These are phyloP conservation scores for Nephila pilipes DNA, from an alignment of 1,140 invertebrate genomes.

Conservation along the genomic window DNA sequence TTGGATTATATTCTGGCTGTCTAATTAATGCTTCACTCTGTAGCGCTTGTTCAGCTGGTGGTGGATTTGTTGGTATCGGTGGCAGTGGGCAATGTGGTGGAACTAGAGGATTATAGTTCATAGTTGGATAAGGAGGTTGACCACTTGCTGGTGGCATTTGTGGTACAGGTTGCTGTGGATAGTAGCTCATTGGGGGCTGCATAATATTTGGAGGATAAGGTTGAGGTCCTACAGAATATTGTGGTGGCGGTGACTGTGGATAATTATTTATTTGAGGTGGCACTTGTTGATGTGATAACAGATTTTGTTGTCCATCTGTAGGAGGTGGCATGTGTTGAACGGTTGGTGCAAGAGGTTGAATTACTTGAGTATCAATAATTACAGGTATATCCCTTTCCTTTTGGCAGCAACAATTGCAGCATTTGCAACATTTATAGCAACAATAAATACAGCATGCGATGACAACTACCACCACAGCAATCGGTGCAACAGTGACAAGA, in stretches of 20 bases:
- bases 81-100: slow-evolving; percentile 39
- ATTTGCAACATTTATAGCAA: slow-evolving; percentile 41
- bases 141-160: background rate
- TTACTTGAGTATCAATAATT: background rate
- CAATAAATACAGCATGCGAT: background rate
- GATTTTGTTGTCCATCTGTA: background rate
- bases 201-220: background rate
- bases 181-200: background rate
- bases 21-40: background rate
- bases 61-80: background rate
- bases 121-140: background rate
- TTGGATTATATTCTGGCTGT: slow-evolving; percentile 46
- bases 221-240: background rate
- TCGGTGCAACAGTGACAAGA: background rate
- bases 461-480: background rate
- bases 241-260: background rate
- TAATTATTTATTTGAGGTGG: background rate
- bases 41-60: background rate
- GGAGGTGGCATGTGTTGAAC: slow-evolving; percentile 5
- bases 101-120: background rate
- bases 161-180: background rate
- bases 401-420: background rate
- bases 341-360: slow-evolving; percentile 20
- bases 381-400: background rate
- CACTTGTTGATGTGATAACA: background rate